A percentile compares a stretch with the other conserved stretches of the same genome.
phyloP scores from a whole-genome alignment of 1,140 invertebrate species.

The Pteromalus puparum region DNA sequence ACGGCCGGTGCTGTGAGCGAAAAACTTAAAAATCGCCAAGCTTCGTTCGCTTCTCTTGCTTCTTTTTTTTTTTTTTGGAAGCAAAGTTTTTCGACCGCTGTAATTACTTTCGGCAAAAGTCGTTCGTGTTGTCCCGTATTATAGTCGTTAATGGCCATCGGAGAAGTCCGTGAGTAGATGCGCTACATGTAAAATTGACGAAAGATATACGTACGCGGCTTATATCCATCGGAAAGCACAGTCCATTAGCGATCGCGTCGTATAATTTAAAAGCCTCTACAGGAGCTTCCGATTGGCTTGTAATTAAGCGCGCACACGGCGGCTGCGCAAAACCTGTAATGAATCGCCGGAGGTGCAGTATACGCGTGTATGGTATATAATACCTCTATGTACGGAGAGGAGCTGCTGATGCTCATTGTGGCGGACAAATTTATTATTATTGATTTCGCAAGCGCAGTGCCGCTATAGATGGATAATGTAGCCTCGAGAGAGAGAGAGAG shows the following conservation, averaged over 20 bases:
- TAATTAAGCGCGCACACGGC: conserved; percentile 22
- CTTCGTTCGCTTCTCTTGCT: neutral
- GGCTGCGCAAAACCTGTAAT: neutral
- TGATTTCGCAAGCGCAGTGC: neutral
- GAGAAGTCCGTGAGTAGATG: too few relatives aligned
- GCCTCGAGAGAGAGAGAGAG: conserved; percentile 7
- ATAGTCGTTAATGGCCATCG: too few relatives aligned
- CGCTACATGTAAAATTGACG: too few relatives aligned
- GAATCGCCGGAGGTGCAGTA: conserved; percentile 14
- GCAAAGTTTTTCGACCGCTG: conserved; percentile 20
- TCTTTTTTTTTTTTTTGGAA: conserved; percentile 6
- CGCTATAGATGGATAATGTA: neutral
- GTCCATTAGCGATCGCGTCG: neutral
- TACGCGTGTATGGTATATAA: neutral
- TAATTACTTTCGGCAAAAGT: conserved; percentile 24
- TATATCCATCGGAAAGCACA: neutral
- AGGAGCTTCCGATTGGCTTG: conserved; percentile 27
- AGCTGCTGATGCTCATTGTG: conserved; percentile 4
- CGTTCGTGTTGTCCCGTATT: neutral
- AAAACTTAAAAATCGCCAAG: conserved; percentile 46
- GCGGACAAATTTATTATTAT: conserved; percentile 34
- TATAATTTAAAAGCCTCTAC: neutral
- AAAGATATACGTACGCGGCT: neutral
- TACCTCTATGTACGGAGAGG: neutral
- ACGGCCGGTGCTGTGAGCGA: neutral